Percentiles rank a stretch among this genome's conserved stretches.
Conservation (phyloP, 2,113 vertebrate genomes). For the Psilopsiagon aymara region DNA sequence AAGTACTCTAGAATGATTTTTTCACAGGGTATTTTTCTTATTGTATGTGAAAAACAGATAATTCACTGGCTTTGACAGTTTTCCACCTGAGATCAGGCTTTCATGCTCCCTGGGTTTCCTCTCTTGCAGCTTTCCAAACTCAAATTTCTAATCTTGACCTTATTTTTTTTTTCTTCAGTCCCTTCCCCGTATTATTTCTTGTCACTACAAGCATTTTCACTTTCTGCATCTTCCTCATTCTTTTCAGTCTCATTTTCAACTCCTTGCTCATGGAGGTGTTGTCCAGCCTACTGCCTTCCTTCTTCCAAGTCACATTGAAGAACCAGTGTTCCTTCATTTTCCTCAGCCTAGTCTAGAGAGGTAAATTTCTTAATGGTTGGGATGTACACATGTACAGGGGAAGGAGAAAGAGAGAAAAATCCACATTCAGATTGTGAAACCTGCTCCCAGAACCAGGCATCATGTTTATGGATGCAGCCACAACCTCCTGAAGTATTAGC, state of each 20-base stretch:
- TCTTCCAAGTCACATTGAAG: background rate
- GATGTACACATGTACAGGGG: background rate
- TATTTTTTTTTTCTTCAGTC: background rate
- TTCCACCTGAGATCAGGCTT: background rate
- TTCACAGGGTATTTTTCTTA: background rate
- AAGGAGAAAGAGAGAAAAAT: background rate
- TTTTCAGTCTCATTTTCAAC: background rate
- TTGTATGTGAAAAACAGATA: background rate
- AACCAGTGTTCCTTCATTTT: background rate
- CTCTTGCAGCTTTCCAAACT: background rate
- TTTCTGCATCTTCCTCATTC: background rate
- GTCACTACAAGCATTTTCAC: background rate
- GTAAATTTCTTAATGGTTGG: background rate
- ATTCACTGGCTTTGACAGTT: background rate
- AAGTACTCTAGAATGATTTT: background rate
- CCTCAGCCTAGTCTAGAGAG: background rate
- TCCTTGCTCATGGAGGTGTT: background rate
- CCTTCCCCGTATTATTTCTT: background rate
- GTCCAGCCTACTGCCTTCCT: background rate
- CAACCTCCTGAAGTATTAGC: background rate
- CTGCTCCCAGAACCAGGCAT: background rate
- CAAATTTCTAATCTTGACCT: background rate
- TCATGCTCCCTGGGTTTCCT: background rate
- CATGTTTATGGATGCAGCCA: background rate
- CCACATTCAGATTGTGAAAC: background rate